Evolutionary conservation across 1,140 invertebrate genomes (phyloP).

Genomic region (Forficula auricularia): DNA sequence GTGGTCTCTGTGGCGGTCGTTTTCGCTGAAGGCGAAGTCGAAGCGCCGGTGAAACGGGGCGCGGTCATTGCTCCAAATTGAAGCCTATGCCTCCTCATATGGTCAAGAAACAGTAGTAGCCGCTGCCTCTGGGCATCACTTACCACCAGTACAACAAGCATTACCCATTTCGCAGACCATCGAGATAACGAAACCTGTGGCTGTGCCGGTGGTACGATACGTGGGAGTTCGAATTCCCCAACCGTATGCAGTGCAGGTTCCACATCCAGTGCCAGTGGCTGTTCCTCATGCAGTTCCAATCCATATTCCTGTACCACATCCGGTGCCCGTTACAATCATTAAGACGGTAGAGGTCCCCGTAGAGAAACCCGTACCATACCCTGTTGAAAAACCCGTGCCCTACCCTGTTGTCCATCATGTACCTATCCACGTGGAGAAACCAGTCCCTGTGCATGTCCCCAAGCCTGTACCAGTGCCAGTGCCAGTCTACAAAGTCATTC

Average conservation of each 20-base stretch:
- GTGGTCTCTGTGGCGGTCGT: too few relatives aligned
- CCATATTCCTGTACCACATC: not conserved
- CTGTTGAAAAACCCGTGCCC: not conserved
- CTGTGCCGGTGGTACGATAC: too few relatives aligned
- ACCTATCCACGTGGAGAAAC: constrained; percentile 1
- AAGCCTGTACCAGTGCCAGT: not conserved
- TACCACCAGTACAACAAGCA: too few relatives aligned
- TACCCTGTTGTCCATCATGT: constrained; percentile 1
- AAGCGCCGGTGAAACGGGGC: too few relatives aligned
- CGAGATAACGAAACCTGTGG: too few relatives aligned
- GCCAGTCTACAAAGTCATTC: not conserved
- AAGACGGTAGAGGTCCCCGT: not conserved
- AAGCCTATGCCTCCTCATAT: too few relatives aligned
- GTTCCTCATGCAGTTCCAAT: not conserved
- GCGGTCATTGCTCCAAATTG: too few relatives aligned
- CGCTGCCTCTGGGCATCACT: too few relatives aligned
- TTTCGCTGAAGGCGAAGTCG: too few relatives aligned
- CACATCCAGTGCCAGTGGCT: constrained; percentile 1
- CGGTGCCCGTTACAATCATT: not conserved
- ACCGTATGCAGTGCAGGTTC: not conserved
- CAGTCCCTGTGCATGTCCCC: not conserved
- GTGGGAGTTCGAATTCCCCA: not conserved
- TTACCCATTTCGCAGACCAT: too few relatives aligned
- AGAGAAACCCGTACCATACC: not conserved
- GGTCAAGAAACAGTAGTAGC: too few relatives aligned